Base-by-base conservation (phyloP, 2,888 invertebrate species). In the Chirona hameri region DNA sequence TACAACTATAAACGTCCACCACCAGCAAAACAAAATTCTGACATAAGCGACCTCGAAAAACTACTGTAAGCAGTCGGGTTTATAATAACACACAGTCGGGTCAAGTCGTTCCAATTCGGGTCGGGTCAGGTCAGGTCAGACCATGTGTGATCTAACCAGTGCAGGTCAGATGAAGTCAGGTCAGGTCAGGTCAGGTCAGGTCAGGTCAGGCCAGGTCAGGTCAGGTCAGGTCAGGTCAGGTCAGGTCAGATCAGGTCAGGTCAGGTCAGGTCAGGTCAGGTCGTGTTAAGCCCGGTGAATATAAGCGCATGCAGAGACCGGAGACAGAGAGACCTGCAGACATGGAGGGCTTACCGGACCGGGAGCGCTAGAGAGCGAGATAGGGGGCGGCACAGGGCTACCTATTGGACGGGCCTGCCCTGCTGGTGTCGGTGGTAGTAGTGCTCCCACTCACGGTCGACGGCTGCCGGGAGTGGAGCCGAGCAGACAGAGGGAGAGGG, bases 181-280 rank as follows among this genome's bases (percentile, higher is more conserved):
- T 29, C 29, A 15, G 27, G 69, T 29, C 27, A 29, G 29, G 29
- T 69, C 5, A 29, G 29, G 69, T 29, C 29, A 27, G 12, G 69
- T 69, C 57, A 57, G 0, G 57, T 15, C 57, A 21, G 21, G 7
- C 21, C 18, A 57, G 21, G 21, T 21, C 57, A 69, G 15, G 1
- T 29, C 29, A 15, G 69, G 72, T 72, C n/a, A 4, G n/a, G 21
- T 24, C 60, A 15, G 52, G 12, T 10, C 69, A 69, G 14, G 69
- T 29, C 39, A 39, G 39, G 7, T 5, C 69, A 27, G 10, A 12
- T 29, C 76, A n/a, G 76, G 21, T 76, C 24, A 46, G 24, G 46
- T 46, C 76, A 76, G 76, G 39, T 76, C 76, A 46, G 39, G 76
- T 76, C 24, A 46, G 76, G 46, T 46, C 76, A 76, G 9, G 76